Base-by-base conservation (phyloP, 2,797 vertebrate genomes). In the Rhodeus uyekii region DNA sequence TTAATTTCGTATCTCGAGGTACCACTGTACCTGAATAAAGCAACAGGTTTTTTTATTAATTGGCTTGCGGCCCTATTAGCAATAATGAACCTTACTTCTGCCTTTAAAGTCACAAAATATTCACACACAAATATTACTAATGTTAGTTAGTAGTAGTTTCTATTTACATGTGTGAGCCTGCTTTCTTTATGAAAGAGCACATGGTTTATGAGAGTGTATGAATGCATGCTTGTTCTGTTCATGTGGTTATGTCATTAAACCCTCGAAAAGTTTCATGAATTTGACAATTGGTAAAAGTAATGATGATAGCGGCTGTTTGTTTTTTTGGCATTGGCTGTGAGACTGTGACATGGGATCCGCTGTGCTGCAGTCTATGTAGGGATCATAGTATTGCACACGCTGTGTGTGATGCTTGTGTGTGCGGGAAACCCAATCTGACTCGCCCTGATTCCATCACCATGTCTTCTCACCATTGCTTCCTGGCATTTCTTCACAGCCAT, bases 221-320 rank as follows among this genome's bases (percentile, higher is more conserved):
- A 3, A 48, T 12, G 18, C 42, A 22, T 9, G 9, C 22, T 22
- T 34, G 22, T 18, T 71, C 9, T n/a, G 19, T 5, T 22, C 68
- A 50, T 72, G 67, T 69, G 67, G 3, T 53, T 36, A n/a, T 73
- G 72, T 27, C 14, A 27, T 38, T 38, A 24, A 38, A 38, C 18
- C 48, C 46, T 44, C 22, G 12, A 6, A 29, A 38, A 46, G 50
- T 34, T 24, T 22, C 8, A 39, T 27, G n/a, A 4, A 39, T 55
- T 24, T 36, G 29, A 13, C 14, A 34, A 22, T 46, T 63, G 29
- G 58, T 7, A 50, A 27, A 75, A 76, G 58, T 84, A 87, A 85
- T 84, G 85, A 85, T 63, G 63, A 80, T 85, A 76, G 84, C 84
- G 88, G 82, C 84, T 89, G 85, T 87, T 76, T 76, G 82, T 78